phyloP scores from a whole-genome alignment of 2,888 invertebrate species.

The Icerya purchasi region DNA sequence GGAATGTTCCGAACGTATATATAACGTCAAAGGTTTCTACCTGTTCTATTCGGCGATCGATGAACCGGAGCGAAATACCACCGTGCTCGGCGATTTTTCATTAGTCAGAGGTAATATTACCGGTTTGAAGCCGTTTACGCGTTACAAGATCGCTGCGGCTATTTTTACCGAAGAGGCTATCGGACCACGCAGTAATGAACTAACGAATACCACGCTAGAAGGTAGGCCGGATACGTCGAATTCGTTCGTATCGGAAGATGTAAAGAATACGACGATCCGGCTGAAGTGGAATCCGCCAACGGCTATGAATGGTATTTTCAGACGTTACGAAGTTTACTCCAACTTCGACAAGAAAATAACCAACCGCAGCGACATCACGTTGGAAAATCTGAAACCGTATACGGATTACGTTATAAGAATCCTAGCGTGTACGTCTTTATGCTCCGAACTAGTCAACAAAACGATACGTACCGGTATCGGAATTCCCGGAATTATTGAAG shows the following conservation, averaged over 20 bases:
- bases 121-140: background rate
- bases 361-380: constrained; percentile 20
- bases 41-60: too few relatives aligned
- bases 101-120: background rate
- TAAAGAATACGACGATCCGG: constrained; percentile 37
- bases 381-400: constrained; percentile 33
- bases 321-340: constrained; percentile 40
- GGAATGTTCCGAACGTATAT: constrained; percentile 50
- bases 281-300: constrained; percentile 48
- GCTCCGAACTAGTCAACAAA: constrained; percentile 36
- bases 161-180: constrained; percentile 1
- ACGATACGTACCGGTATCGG: constrained; percentile 39
- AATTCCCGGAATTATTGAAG: constrained; percentile 20
- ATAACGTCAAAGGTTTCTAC: constrained; percentile 47
- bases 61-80: background rate
- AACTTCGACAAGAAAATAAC: constrained; percentile 19
- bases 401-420: constrained; percentile 46
- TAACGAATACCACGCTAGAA: background rate
- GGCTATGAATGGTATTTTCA: constrained; percentile 48
- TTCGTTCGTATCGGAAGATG: constrained; percentile 25
- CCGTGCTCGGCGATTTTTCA: background rate
- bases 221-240: background rate
- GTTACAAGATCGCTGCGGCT: background rate
- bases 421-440: constrained; percentile 45
- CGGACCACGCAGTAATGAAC: constrained; percentile 1